Evolutionary conservation across 2,888 invertebrate genomes (phyloP), one percentile per base, ranked within the genome.

Genomic region (Scaptomyza caliginosa): DNA sequence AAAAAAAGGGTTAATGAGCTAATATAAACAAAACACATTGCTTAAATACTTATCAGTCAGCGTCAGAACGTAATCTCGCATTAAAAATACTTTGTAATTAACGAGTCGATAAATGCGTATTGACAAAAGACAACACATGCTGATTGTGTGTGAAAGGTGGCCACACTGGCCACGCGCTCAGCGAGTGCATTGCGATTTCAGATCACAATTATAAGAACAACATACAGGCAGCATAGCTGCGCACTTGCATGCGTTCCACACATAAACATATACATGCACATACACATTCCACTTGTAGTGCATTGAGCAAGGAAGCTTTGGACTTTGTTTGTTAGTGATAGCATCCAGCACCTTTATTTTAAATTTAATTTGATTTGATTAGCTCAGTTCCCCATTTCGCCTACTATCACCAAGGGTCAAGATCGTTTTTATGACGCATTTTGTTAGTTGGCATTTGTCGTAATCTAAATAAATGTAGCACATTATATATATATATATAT

Each of bases 401-500:
- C 36, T 45, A 17, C 39, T 57, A 57, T 57, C 55, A 34, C 50
- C 49, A 49, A 40, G 38, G 72, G 72, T 72, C 72, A 72, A 72
- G 72, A 50, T 45, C 58, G 28, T 42, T 54, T 49, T 5, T 28
- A 45, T 72, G 72, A 72, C 72, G 72, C 72, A 72, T 67, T 71
- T 71, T 4, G 45, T 13, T 28, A 34, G n/a, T 38, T 24, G 21
- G 21, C 21, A 21, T 21, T 45, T 34, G 48, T 13, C 51, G 36
- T 57, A 58, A 52, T 64, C 72, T 64, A 23, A 38, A 40, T 38
- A 24, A n/a, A 32, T 36, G 8, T 16, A 45, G 17, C 13, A 42
- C 6, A 42, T 19, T 23, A 2, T 24, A n/a, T 11, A 8, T 17
- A 34, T 16, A 19, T 23, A 10, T 26, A 38, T n/a, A n/a, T n/a